A percentile compares a stretch with the other conserved stretches of the same genome.
Evolutionary conservation across 2,888 invertebrate species (phyloP).

Genomic region (Idaea aversata): DNA sequence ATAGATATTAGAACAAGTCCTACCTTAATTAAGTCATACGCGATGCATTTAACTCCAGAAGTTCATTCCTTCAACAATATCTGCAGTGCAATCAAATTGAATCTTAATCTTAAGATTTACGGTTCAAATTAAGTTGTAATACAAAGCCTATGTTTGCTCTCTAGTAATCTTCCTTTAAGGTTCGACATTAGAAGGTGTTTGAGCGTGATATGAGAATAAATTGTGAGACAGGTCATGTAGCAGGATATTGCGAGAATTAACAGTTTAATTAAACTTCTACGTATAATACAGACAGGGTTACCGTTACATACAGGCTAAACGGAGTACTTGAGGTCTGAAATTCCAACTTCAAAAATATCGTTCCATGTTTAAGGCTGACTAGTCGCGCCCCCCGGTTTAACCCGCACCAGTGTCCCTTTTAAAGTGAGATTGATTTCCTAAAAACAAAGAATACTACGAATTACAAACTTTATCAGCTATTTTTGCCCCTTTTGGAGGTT

Average conservation of each 20-base stretch:
- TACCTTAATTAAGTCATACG: neutral
- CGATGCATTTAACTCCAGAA: neutral
- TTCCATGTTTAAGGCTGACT: neutral
- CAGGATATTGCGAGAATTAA: constrained; percentile 20
- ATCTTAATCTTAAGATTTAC: neutral
- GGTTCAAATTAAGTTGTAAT: neutral
- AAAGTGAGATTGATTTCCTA: too few species aligned
- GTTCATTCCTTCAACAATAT: neutral
- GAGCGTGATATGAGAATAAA: constrained; percentile 22
- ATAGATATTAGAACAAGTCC: neutral
- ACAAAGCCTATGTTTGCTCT: constrained; percentile 2
- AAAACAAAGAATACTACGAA: too few species aligned
- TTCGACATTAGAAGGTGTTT: constrained; percentile 17
- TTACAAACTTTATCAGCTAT: too few species aligned
- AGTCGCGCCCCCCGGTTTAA: neutral
- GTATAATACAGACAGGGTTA: constrained; percentile 10
- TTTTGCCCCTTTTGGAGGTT: too few species aligned
- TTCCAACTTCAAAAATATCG: neutral
- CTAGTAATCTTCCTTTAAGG: constrained; percentile 7
- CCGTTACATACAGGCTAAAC: neutral
- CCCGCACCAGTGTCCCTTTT: too few species aligned
- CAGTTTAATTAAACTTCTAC: constrained; percentile 24
- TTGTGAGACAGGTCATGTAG: constrained; percentile 19
- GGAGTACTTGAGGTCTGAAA: neutral
- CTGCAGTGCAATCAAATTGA: neutral